Conservation (phyloP, 2,797 vertebrate genomes). For the Dendrocincla fuliginosa region DNA sequence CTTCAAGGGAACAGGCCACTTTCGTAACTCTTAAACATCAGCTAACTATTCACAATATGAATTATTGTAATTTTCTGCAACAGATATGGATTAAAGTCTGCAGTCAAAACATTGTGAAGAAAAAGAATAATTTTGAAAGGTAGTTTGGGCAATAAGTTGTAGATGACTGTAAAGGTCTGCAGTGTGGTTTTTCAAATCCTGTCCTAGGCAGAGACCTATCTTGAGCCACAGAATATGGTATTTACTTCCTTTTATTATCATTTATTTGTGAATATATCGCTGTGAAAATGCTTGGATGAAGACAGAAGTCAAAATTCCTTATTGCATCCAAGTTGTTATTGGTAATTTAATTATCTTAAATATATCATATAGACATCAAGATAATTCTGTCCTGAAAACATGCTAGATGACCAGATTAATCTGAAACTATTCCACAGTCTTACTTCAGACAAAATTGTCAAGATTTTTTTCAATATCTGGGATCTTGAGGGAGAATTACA, state of each 20-base stretch:
- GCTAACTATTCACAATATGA: conserved; percentile 14
- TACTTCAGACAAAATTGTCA: not conserved
- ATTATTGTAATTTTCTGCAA: not conserved
- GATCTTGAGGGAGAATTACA: not conserved
- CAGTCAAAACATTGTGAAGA: not conserved
- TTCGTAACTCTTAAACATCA: conserved; percentile 43
- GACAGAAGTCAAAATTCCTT: not conserved
- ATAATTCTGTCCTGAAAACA: not conserved
- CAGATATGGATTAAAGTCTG: conserved; percentile 33
- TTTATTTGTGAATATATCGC: not conserved
- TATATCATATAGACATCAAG: not conserved
- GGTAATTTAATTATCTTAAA: not conserved
- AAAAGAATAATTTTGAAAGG: not conserved
- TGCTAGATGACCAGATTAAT: not conserved
- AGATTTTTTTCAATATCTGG: not conserved
- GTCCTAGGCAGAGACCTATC: not conserved
- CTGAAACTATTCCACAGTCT: not conserved
- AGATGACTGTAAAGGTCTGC: not conserved
- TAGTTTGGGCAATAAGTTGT: not conserved
- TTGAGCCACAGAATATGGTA: not conserved
- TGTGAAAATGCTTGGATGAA: not conserved
- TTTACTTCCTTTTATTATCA: not conserved
- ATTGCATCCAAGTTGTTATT: not conserved
- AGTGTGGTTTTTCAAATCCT: not conserved
- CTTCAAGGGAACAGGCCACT: conserved; percentile 16